Evolutionary conservation across 2,888 invertebrate genomes (phyloP).

Genomic region (Leptinotarsa juncta): DNA sequence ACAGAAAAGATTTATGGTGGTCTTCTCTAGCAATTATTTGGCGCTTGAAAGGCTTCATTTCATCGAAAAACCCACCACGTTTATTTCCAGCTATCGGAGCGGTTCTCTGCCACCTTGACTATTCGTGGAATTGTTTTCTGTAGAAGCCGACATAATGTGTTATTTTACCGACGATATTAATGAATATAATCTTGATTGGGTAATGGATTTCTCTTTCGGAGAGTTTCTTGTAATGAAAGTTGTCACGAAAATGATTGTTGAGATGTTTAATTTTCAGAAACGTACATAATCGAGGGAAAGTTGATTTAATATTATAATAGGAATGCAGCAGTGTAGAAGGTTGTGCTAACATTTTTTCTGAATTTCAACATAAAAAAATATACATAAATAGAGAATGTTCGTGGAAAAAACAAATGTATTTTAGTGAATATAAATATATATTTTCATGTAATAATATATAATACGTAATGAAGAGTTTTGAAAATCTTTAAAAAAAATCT

Average conservation of each 20-base stretch:
- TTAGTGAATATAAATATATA: too few species aligned
- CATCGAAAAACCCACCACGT: slow-evolving; percentile 49
- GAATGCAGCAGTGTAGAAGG: not conserved
- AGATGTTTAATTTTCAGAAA: not conserved
- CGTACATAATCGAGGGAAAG: too few species aligned
- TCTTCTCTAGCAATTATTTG: slow-evolving; percentile 34
- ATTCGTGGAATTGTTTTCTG: slow-evolving; percentile 44
- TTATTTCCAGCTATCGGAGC: slow-evolving; percentile 41
- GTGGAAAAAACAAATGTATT: too few species aligned
- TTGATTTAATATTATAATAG: too few species aligned
- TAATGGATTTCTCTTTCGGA: slow-evolving; percentile 9
- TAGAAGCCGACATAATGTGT: slow-evolving; percentile 44
- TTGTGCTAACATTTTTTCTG: too few species aligned
- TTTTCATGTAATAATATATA: too few species aligned
- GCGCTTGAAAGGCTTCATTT: slow-evolving; percentile 46
- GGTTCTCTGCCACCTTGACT: slow-evolving; percentile 39
- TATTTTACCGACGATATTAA: slow-evolving; percentile 34
- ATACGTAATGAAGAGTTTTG: too few species aligned
- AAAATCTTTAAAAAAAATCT: too few species aligned
- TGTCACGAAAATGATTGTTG: not conserved
- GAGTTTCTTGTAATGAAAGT: not conserved
- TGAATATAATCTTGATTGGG: slow-evolving; percentile 35
- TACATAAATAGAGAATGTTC: too few species aligned
- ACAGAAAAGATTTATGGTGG: slow-evolving; percentile 31
- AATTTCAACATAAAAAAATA: too few species aligned